These are phyloP conservation scores for Mamestra brassicae DNA, from an alignment of 2,888 invertebrate genomes.

Conservation along the genomic window DNA sequence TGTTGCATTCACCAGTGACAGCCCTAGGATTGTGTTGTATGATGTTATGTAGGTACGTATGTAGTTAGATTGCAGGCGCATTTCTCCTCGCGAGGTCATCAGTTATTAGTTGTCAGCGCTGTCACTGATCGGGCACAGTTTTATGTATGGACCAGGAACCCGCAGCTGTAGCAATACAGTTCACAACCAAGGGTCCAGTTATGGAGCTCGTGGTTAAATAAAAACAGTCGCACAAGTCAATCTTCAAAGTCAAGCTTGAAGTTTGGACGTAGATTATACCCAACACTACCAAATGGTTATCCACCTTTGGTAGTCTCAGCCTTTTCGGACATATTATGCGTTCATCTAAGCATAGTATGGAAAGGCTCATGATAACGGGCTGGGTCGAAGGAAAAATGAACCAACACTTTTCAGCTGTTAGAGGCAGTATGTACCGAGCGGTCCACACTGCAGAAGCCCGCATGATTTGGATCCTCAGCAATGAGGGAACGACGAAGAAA, in stretches of 20 bases:
- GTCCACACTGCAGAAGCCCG: no score
- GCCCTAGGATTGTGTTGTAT: conserved; percentile 57
- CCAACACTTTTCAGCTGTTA: neutral
- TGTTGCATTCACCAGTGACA: conserved; percentile 27
- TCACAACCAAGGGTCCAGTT: neutral
- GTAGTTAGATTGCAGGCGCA: conserved; percentile 56
- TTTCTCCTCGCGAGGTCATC: conserved; percentile 64
- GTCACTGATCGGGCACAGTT: conserved; percentile 54
- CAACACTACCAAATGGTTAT: no score
- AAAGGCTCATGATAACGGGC: no score
- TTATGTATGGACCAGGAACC: conserved; percentile 32
- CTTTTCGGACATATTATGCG: no score
- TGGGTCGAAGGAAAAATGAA: no score
- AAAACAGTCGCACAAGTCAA: neutral
- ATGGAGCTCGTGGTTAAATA: neutral
- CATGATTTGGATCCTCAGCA: neutral
- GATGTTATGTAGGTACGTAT: conserved; percentile 62
- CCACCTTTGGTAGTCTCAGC: no score
- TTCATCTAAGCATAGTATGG: no score
- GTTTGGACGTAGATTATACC: no score
- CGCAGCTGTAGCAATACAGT: neutral
- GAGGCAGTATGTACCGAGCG: neutral
- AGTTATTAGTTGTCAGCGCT: conserved; percentile 54
- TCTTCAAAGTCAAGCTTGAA: neutral
- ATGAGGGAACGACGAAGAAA: neutral